Conservation (phyloP, 1,140 invertebrate species). For the Paraescarpia echinospica region DNA sequence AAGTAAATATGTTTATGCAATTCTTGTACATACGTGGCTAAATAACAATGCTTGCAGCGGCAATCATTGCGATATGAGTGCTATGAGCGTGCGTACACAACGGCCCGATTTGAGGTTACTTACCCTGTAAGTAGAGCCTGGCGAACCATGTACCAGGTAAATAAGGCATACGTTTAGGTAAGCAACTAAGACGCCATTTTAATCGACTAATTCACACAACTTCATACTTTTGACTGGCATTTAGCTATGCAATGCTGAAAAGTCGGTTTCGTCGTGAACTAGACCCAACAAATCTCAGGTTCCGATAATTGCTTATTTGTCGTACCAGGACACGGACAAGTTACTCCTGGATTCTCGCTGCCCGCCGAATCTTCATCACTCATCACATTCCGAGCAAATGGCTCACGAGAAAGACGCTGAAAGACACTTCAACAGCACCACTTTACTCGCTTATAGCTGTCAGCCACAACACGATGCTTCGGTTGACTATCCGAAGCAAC, state of each 20-base stretch:
- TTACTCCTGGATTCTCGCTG: background rate
- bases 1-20: too few species aligned
- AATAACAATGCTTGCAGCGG: too few species aligned
- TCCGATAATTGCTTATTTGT: background rate
- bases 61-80: too few species aligned
- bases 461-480: background rate
- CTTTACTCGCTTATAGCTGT: background rate
- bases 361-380: background rate
- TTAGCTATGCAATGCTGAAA: background rate
- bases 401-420: background rate
- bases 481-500: background rate
- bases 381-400: slow-evolving; percentile 4
- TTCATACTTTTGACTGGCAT: background rate
- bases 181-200: background rate
- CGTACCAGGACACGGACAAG: background rate
- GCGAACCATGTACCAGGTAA: too few species aligned
- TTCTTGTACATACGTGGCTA: too few species aligned
- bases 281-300: background rate
- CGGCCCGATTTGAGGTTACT: too few species aligned
- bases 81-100: too few species aligned
- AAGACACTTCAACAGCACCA: background rate
- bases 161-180: too few species aligned
- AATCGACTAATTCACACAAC: background rate
- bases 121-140: too few species aligned
- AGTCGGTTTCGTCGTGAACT: background rate